A percentile compares a stretch with the other conserved stretches of the same genome.
Evolutionary conservation across 2,797 vertebrate genomes (phyloP).

Genomic region (Rhyacichthys aspro): DNA sequence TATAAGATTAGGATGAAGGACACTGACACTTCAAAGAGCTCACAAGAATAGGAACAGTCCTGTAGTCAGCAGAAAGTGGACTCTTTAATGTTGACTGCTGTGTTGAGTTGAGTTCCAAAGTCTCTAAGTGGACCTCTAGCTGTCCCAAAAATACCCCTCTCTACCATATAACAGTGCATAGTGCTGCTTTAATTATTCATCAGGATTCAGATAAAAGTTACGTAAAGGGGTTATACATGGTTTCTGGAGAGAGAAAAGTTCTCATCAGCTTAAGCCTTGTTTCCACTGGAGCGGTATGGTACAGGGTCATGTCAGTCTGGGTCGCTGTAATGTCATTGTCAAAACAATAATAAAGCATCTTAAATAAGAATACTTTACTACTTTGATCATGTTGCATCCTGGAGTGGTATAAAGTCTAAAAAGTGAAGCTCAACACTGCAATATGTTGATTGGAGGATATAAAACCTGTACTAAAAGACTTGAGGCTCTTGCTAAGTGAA

Average conservation of each 20-base stretch:
- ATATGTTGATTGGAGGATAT: too few species aligned
- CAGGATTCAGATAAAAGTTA: slow-evolving; percentile 13
- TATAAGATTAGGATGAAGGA: neutral
- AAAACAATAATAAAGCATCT: too few species aligned
- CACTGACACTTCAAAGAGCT: neutral
- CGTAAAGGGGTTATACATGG: slow-evolving; percentile 5
- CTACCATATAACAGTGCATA: slow-evolving; percentile 10
- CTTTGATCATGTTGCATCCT: too few species aligned
- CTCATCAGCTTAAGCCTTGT: too few species aligned
- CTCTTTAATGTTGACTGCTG: neutral
- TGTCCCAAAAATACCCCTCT: neutral
- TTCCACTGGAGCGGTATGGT: too few species aligned
- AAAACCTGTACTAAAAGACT: too few species aligned
- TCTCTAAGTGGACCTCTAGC: neutral
- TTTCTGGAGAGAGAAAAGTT: neutral
- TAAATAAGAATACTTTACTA: too few species aligned
- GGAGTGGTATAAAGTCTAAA: too few species aligned
- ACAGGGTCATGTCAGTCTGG: too few species aligned
- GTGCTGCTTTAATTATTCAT: slow-evolving; percentile 52
- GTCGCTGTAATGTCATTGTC: too few species aligned
- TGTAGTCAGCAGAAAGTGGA: neutral
- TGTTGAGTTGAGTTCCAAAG: slow-evolving; percentile 1
- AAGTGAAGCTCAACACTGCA: too few species aligned
- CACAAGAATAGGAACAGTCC: neutral
- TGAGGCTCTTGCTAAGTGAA: too few species aligned